Evolutionary conservation across 2,888 invertebrate genomes (phyloP), one percentile per base, ranked within the genome.

Genomic region (Dicycla oo): DNA sequence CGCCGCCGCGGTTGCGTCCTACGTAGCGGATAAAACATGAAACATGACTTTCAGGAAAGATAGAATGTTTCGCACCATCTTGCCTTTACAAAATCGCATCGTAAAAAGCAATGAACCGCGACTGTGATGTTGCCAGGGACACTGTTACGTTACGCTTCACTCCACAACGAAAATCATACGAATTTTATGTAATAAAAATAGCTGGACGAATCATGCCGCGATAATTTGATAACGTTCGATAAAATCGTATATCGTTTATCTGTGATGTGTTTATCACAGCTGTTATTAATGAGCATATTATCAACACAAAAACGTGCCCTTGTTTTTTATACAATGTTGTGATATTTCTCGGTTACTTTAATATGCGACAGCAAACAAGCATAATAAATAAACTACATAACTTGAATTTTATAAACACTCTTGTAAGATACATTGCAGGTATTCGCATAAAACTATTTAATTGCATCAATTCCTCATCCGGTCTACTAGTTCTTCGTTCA

Each of bases 71-170:
- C 53, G 49, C 62, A 67, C 66, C 71, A 57, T 68, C n/a, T 69
- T 70, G 61, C 51, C 60, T 64, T 58, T 72, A 73, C 49, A 75
- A 56, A 73, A 75, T 73, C 34, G 54, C 58, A 69, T 75, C 81
- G 63, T 85, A 85, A 85, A 85, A 86, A 64, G 74, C 81, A 83
- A 83, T 79, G 83, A 77, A 71, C 73, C 73, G 69, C 62, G 64
- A 69, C 51, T 53, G 38, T 1, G 63, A 43, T 57, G 67, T 58
- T 47, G 56, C 61, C 66, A 67, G 45, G 54, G 64, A 72, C 56
- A 73, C 49, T 56, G 64, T 64, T 61, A 45, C 60, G 75, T 81
- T 80, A 64, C 75, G 81, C 75, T 80, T 66, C 62, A 78, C 34
- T 85, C 26, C 61, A 69, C 80, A 54, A 30, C 51, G 15, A 72